Conservation (phyloP, 2,797 vertebrate species). For the Arnoldichthys spilopterus region DNA sequence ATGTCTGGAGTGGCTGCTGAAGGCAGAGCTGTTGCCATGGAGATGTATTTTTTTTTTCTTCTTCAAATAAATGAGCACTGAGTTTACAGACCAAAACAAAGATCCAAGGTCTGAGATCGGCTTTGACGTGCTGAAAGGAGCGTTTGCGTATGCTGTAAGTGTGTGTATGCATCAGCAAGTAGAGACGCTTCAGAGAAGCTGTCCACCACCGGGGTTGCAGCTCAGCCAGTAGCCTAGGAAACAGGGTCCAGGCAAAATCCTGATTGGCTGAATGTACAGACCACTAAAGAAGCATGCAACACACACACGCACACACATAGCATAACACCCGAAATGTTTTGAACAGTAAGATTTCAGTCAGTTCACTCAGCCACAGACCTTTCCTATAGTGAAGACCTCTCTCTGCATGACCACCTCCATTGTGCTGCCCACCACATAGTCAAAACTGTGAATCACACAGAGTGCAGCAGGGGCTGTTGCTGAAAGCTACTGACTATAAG, state of each 20-base stretch:
- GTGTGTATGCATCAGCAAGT: not conserved
- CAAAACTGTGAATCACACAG: no score
- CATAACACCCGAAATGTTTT: no score
- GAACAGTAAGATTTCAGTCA: no score
- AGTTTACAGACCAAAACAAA: not conserved
- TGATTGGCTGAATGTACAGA: not conserved
- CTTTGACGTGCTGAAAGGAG: not conserved
- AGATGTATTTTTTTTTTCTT: conserved; percentile 45
- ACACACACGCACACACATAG: not conserved
- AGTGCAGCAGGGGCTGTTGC: no score
- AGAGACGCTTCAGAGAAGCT: not conserved
- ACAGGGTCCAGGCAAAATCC: not conserved
- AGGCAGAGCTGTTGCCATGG: conserved; percentile 65
- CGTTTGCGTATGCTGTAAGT: not conserved
- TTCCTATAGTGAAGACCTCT: no score
- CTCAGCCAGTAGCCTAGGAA: not conserved
- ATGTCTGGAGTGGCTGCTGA: not conserved
- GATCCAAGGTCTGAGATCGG: not conserved
- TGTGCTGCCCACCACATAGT: no score
- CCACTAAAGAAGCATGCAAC: not conserved
- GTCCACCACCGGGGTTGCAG: not conserved
- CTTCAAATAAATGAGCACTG: not conserved
- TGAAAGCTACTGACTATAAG: no score
- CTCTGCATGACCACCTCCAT: no score
- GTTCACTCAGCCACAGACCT: no score